phyloP scores from a whole-genome alignment of 2,797 vertebrate genomes.

The Kryptolebias ocellatus region DNA sequence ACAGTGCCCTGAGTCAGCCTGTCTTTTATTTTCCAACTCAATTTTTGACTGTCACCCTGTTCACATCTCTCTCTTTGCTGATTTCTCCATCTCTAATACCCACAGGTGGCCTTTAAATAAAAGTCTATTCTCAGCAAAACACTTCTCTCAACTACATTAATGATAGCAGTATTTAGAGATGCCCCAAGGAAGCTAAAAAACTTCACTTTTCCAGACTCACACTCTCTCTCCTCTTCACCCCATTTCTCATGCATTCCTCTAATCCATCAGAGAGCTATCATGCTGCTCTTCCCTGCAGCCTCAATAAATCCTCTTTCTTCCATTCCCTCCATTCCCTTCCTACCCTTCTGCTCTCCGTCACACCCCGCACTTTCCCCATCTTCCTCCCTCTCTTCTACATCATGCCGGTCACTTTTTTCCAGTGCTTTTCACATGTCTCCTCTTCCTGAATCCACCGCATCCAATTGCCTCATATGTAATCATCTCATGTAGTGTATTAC shows the following conservation, averaged over 20 bases:
- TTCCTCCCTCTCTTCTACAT: constrained; percentile 28
- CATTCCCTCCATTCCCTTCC: constrained; percentile 45
- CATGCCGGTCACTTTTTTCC: constrained; percentile 21
- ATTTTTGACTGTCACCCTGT: constrained; percentile 47
- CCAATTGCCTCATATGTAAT: constrained; percentile 46
- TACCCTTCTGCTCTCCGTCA: constrained; percentile 36
- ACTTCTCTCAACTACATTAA: constrained; percentile 66
- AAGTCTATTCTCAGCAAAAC: constrained; percentile 45
- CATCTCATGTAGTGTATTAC: constrained; percentile 46
- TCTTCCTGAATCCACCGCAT: constrained; percentile 24
- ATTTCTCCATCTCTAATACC: constrained; percentile 52
- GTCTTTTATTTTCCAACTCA: constrained; percentile 26
- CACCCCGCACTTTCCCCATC: constrained; percentile 15
- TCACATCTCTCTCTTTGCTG: constrained; percentile 4
- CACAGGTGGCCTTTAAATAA: constrained; percentile 71
- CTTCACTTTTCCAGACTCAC: constrained; percentile 56
- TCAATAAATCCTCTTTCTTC: constrained; percentile 73
- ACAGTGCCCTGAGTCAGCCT: constrained; percentile 38
- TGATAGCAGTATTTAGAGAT: constrained; percentile 68
- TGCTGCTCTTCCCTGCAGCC: constrained; percentile 70
- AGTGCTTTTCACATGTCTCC: constrained; percentile 2
- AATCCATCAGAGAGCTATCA: constrained; percentile 75
- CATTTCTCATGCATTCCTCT: constrained; percentile 71
- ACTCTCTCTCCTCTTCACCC: constrained; percentile 49
- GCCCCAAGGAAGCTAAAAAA: constrained; percentile 69